Evolutionary conservation across 1,140 invertebrate genomes (phyloP), one percentile per base, ranked within the genome.

Genomic region (Heliconius eleuchia): DNA sequence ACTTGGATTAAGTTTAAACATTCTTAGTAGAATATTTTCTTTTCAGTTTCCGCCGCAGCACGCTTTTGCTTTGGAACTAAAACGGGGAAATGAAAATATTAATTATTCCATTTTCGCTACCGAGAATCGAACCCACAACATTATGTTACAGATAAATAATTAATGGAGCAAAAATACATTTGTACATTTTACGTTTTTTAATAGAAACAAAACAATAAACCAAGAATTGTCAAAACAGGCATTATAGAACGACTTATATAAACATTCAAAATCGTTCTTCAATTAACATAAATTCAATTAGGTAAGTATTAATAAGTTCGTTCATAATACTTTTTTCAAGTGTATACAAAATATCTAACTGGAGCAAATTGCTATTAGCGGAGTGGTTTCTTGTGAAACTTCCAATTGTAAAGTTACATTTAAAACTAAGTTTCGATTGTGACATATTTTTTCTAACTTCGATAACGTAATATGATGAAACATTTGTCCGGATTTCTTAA

Each of bases 401-500:
- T 19, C 34, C 46, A 70, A 66, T 82, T 79, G 76, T 37, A 42
- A 76, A 78, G 76, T 82, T 81, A 87, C 85, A 86, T 79, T 46
- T 72, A 72, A 71, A 37, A 71, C 16, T 66, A 46, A 52, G 23
- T 76, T 76, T 71, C 78, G 9, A 73, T 79, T 79, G 70, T 71
- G 70, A 73, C 46, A 80, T 50, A 71, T 71, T 73, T 30, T 46
- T 73, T 80, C 74, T 76, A 78, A 76, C 57, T 76, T 77, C 73
- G 60, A 76, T 82, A 75, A 77, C 76, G 76, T 83, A 83, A 78
- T 77, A 57, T 80, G 73, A 82, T 46, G 70, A 52, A 66, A 77
- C 37, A 55, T 72, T 78, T 76, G 71, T 80, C 34, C 34, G 55
- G 39, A 83, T 86, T 77, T 79, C 81, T 77, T 84, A 88, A 87